These are phyloP conservation scores for Oreochromis niloticus DNA, from an alignment of 2,113 vertebrate genomes.

Conservation along the genomic window DNA sequence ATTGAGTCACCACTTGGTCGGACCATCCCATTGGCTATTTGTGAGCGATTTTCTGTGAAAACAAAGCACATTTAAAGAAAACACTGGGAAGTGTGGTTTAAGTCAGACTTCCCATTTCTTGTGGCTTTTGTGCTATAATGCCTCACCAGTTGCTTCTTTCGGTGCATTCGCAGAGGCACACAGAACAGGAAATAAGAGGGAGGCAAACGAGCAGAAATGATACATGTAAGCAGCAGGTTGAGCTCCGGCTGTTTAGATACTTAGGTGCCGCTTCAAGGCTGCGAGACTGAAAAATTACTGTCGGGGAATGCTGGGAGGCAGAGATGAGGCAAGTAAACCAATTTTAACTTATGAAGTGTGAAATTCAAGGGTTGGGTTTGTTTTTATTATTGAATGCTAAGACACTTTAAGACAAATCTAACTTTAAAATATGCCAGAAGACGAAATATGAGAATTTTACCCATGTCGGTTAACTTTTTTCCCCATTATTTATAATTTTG, in stretches of 20 bases:
- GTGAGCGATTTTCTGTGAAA: background rate
- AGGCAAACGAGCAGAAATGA: background rate
- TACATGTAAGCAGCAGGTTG: background rate
- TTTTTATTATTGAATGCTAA: background rate
- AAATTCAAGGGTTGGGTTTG: background rate
- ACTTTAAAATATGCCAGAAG: background rate
- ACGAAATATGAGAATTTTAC: background rate
- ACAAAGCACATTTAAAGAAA: background rate
- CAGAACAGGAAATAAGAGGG: slow-evolving; percentile 36
- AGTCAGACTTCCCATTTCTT: slow-evolving; percentile 50
- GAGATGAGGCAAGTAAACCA: slow-evolving; percentile 21
- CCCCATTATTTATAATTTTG: background rate
- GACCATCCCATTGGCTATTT: background rate
- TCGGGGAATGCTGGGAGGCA: background rate
- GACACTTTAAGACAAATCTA: background rate
- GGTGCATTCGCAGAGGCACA: background rate
- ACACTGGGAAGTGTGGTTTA: background rate
- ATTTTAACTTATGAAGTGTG: background rate
- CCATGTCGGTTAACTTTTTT: fast-evolving
- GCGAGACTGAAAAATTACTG: background rate
- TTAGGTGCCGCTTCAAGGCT: background rate
- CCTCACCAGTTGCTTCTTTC: background rate
- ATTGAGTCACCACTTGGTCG: background rate
- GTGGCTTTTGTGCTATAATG: background rate
- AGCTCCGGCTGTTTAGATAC: background rate